Conservation (phyloP, 2,888 invertebrate species). For the Mythimna albipuncta region DNA sequence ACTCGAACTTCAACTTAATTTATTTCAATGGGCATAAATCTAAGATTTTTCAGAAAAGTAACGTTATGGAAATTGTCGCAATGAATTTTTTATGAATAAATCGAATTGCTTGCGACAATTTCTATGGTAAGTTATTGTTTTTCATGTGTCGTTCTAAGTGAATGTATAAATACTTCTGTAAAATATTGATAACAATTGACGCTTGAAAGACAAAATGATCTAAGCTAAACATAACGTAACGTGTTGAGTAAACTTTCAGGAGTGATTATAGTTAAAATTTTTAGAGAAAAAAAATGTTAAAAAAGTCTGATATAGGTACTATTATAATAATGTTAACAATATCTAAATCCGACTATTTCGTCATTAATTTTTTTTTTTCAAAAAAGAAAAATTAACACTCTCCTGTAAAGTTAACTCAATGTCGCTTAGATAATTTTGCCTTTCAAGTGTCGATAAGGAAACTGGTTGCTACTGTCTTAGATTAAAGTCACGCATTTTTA, state of each 20-base stretch:
- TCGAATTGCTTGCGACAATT: conserved; percentile 11
- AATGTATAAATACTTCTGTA: conserved; percentile 30
- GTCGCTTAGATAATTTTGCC: no score
- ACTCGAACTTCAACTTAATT: conserved; percentile 7
- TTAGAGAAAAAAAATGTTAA: no score
- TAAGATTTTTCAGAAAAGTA: conserved; percentile 10
- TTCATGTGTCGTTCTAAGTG: conserved; percentile 21
- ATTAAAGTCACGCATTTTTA: conserved; percentile 45
- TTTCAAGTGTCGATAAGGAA: neutral
- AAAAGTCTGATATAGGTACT: no score
- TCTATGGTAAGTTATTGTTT: neutral
- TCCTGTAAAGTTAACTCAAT: no score
- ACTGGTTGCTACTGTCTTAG: conserved; percentile 4
- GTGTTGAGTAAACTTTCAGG: no score
- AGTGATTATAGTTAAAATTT: no score
- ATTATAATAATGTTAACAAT: no score
- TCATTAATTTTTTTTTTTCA: no score
- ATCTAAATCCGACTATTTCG: no score
- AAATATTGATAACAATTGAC: conserved; percentile 20
- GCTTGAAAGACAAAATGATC: no score
- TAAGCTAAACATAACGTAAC: no score
- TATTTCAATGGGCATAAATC: neutral
- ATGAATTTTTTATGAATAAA: neutral
- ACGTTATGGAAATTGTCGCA: conserved; percentile 21
- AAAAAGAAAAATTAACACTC: no score